These are phyloP conservation scores for Agrilus biguttatus DNA, from an alignment of 2,888 invertebrate genomes.

Conservation along the genomic window DNA sequence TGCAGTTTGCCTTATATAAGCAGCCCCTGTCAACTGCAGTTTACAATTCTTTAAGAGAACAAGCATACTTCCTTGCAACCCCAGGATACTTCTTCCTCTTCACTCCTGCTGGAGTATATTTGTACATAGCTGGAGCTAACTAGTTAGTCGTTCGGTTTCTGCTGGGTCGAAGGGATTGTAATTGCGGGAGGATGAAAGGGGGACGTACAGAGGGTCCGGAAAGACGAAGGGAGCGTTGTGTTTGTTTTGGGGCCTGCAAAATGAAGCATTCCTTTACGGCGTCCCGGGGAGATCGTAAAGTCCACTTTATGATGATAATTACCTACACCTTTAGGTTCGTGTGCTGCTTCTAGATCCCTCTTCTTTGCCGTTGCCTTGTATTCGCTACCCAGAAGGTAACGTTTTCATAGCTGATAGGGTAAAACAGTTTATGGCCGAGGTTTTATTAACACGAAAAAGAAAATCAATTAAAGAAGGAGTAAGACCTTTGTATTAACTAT, in stretches of 20 bases:
- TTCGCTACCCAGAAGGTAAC: too few relatives aligned
- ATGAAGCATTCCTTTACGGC: conserved; percentile 30
- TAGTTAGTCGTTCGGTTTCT: conserved; percentile 3
- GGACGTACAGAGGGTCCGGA: conserved; percentile 2
- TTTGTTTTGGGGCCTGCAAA: conserved; percentile 22
- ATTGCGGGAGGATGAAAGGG: background rate
- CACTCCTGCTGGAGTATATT: too few relatives aligned
- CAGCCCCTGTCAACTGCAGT: too few relatives aligned
- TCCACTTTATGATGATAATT: conserved; percentile 36
- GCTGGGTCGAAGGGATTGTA: conserved; percentile 1
- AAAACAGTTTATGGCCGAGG: too few relatives aligned
- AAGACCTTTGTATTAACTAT: too few relatives aligned
- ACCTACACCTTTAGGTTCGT: conserved; percentile 18
- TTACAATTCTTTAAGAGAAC: too few relatives aligned
- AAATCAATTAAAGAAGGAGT: too few relatives aligned
- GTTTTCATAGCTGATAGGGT: too few relatives aligned
- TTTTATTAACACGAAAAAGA: too few relatives aligned
- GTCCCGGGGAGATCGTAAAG: conserved; percentile 30
- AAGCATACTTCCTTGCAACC: too few relatives aligned
- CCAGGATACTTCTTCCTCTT: background rate
- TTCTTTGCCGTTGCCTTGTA: background rate
- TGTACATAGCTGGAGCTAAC: background rate
- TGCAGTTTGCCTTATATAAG: too few relatives aligned
- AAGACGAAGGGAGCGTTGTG: conserved; percentile 16
- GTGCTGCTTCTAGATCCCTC: conserved; percentile 2